Conservation (phyloP, 2,888 invertebrate species). For the Macrophya annulata region DNA sequence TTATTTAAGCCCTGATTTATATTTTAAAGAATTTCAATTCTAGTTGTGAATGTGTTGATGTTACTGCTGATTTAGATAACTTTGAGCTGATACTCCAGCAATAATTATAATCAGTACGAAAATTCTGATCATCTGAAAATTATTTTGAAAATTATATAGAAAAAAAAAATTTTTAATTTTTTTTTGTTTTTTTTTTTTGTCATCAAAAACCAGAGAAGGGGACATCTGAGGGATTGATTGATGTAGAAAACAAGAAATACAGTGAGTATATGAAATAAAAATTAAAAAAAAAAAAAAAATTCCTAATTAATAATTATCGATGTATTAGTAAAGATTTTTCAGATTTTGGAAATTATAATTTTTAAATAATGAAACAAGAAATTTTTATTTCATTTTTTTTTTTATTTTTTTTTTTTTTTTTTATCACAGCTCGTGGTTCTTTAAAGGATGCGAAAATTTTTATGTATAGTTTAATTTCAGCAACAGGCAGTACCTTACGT, state of each 20-base stretch:
- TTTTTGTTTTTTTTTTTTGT: background rate
- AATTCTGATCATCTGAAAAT: background rate
- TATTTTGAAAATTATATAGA: background rate
- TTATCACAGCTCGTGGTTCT: background rate
- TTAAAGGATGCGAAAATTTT: background rate
- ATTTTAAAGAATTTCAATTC: background rate
- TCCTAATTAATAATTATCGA: no score
- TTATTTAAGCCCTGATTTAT: background rate
- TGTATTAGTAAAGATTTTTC: no score
- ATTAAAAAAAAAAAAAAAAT: no score
- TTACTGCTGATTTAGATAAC: conserved; percentile 1
- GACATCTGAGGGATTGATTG: background rate
- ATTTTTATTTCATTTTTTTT: no score
- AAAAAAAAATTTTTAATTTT: background rate
- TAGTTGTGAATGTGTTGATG: background rate
- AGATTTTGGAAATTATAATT: no score
- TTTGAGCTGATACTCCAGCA: background rate
- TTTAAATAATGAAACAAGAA: no score
- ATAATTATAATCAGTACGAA: background rate
- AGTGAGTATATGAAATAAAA: background rate
- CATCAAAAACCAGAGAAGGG: background rate
- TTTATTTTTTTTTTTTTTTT: background rate
- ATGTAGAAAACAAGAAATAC: background rate
- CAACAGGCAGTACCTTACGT: background rate
- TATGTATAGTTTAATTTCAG: background rate